Conservation (phyloP, 2,797 vertebrate species). For the Selene dorsalis region DNA sequence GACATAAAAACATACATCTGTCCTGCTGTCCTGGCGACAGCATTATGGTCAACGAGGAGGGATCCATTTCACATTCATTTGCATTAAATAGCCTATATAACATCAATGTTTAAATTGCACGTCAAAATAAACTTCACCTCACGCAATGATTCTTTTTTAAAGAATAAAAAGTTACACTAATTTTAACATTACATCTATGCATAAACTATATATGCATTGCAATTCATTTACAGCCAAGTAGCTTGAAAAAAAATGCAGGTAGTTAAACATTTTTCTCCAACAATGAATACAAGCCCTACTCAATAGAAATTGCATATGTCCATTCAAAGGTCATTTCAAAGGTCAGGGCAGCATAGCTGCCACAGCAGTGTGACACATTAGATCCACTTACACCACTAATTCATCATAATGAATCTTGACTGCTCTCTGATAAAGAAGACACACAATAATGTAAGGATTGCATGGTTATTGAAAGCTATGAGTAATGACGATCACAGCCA, state of each 20-base stretch:
- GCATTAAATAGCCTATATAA: neutral
- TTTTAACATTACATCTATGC: no score
- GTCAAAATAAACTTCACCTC: neutral
- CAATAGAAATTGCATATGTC: no score
- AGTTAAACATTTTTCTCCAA: neutral
- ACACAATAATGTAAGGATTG: no score
- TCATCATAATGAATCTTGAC: neutral
- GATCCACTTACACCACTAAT: neutral
- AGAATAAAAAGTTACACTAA: no score
- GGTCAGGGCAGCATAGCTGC: no score
- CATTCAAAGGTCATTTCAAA: no score
- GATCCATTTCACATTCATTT: neutral
- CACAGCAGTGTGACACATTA: no score
- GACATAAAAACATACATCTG: constrained; percentile 28
- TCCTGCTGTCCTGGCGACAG: constrained; percentile 23
- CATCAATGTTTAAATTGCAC: neutral
- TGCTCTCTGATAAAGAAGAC: neutral
- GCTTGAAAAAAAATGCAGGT: neutral
- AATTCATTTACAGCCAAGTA: no score
- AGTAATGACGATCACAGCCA: neutral
- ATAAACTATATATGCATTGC: no score
- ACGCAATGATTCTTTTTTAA: no score
- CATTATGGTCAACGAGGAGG: neutral
- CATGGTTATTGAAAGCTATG: neutral
- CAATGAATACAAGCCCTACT: no score